Base-by-base conservation (phyloP, 2,888 invertebrate genomes). In the Stegophylla sp. region DNA sequence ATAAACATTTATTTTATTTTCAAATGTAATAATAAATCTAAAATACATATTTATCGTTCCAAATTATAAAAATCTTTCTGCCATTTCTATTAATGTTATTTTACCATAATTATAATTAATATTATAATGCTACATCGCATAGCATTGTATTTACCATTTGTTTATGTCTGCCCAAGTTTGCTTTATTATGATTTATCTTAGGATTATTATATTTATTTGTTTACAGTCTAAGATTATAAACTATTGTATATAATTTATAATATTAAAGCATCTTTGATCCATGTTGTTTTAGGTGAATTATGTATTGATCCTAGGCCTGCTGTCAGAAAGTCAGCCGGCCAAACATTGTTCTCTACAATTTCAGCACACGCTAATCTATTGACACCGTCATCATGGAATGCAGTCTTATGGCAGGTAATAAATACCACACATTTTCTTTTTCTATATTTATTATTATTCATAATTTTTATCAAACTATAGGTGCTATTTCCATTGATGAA, bases 291-390 rank as follows among this genome's bases (percentile, higher is more conserved):
- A 91, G 92, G 94, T 63, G 95, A 95, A 86, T 88, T 98, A 56
- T 99, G 98, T 86, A 96, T 98, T 63, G 98, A 99, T 87, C 88
- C 93, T 13, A 91, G 98, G 28, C 98, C 98, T 0, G 97, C 98
- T 0, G 97, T 98, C 0, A 91, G 98, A 7, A 97, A 98, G 87
- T 97, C 97, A 7, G 97, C 98, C 10, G 95, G 96, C 67, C 98
- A 98, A 88, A 99, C 99, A 0, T 88, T 99, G 79, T 98, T 99
- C 88, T 97, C 97, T 71, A 98, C 98, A 23, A 94, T 99, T 86
- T 93, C 96, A 0, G 97, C 98, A 0, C 98, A 99, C 88, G 97
- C 97, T 48, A 91, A 92, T 64, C 89, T 97, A 82, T 88, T 98
- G 41, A 92, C 93, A 87, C 91, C 92, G 82, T 91, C 92, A 20